Percentiles rank a stretch among this genome's conserved stretches.
Evolutionary conservation across 2,113 vertebrate genomes (phyloP).

Genomic region (Acrocephalus kingi): DNA sequence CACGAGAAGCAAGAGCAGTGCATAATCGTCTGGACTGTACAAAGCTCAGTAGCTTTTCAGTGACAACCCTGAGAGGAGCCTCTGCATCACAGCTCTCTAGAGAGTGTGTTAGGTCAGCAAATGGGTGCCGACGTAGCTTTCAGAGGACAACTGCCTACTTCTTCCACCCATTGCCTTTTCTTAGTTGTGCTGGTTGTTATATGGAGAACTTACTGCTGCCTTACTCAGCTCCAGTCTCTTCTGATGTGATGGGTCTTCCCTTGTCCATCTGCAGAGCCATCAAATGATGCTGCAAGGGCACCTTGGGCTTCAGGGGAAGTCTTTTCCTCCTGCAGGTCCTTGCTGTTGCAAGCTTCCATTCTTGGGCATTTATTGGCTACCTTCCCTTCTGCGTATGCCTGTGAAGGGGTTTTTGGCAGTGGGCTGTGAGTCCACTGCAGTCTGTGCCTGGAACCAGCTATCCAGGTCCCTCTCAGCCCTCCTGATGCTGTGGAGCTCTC

Average conservation of each 20-base stretch:
- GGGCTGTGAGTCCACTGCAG: not conserved
- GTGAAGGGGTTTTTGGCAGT: rapidly evolving
- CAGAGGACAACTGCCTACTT: not conserved
- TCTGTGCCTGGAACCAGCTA: not conserved
- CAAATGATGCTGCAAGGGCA: not conserved
- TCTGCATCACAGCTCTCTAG: not conserved
- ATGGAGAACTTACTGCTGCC: rapidly evolving
- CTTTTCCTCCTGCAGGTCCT: not conserved
- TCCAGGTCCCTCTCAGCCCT: not conserved
- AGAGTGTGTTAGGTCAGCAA: not conserved
- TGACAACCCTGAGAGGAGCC: not conserved
- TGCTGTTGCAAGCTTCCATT: not conserved
- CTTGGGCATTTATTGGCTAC: not conserved
- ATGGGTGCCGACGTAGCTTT: not conserved
- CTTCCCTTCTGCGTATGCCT: rapidly evolving
- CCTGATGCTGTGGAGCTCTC: not conserved
- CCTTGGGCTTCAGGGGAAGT: not conserved
- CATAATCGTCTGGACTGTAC: not conserved
- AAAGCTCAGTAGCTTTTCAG: not conserved
- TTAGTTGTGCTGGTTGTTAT: not conserved
- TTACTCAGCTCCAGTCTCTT: not conserved
- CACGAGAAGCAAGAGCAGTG: not conserved
- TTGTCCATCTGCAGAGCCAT: rapidly evolving
- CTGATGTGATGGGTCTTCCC: not conserved
- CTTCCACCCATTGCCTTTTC: not conserved